phyloP scores from a whole-genome alignment of 1,140 invertebrate genomes.

The Drosophila quadrilineata region DNA sequence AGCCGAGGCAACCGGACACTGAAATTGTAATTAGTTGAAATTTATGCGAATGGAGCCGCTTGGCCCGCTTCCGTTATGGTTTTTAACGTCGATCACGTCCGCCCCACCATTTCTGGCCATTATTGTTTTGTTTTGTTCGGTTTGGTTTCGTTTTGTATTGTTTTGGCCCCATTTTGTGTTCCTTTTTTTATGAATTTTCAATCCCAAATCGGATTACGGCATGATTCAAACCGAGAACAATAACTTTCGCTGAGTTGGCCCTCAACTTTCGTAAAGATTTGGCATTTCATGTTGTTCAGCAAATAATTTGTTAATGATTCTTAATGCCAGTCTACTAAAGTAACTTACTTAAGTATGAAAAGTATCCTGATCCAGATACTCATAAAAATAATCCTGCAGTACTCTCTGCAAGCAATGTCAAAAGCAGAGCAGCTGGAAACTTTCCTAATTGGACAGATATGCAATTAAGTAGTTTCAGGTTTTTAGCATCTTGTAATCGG shows the following conservation, averaged over 20 bases:
- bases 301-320: constrained; percentile 25
- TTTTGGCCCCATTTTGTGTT: neutral
- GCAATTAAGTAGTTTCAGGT: constrained; percentile 70
- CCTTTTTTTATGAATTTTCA: constrained; percentile 64
- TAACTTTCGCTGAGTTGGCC: constrained; percentile 24
- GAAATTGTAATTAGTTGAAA: constrained; percentile 76
- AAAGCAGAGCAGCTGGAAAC: constrained; percentile 5
- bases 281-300: constrained; percentile 1
- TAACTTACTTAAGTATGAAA: too few relatives aligned
- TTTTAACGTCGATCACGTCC: constrained; percentile 59
- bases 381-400: too few relatives aligned
- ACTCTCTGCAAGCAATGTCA: too few relatives aligned
- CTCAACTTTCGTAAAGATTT: neutral
- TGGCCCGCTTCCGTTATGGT: constrained; percentile 48
- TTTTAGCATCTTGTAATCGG: constrained; percentile 43
- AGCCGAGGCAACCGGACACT: constrained; percentile 59
- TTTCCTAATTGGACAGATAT: constrained; percentile 65
- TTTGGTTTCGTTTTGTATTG: constrained; percentile 12
- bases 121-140: constrained; percentile 37
- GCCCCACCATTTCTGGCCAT: constrained; percentile 25
- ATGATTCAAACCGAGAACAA: constrained; percentile 37
- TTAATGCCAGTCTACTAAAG: too few relatives aligned
- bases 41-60: constrained; percentile 58
- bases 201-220: constrained; percentile 68
- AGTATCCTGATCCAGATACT: too few relatives aligned